Percentiles rank a stretch among this genome's conserved stretches.
phyloP scores from a whole-genome alignment of 30 jellyfish, hydroid and myxozoan species.

The Nemopilema nomurai region DNA sequence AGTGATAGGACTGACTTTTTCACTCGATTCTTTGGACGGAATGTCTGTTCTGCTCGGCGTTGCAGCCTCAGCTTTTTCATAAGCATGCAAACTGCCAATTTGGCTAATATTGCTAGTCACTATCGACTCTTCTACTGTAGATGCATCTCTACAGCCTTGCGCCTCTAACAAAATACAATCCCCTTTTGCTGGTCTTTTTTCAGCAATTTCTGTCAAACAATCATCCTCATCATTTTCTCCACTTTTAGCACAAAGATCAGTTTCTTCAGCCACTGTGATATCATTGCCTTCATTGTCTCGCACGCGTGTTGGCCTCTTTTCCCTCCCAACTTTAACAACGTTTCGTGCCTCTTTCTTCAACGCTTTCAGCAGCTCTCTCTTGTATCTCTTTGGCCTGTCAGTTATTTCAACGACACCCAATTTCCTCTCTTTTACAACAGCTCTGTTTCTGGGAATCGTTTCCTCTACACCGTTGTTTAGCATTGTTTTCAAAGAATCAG shows the following conservation, averaged over 20 bases:
- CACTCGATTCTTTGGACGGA: too few species aligned
- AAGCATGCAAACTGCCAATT: neutral
- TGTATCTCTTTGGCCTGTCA: constrained; percentile 1
- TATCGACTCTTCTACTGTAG: too few species aligned
- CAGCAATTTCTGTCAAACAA: neutral
- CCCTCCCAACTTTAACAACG: too few species aligned
- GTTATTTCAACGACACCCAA: neutral
- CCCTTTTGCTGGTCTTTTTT: neutral
- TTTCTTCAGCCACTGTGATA: too few species aligned
- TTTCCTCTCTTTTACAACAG: neutral
- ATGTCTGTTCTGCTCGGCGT: too few species aligned
- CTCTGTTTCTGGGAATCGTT: too few species aligned
- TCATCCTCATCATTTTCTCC: neutral
- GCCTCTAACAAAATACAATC: neutral
- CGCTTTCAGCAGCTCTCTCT: neutral
- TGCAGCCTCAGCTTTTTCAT: too few species aligned
- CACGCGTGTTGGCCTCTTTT: too few species aligned
- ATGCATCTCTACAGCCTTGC: neutral
- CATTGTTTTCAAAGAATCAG: neutral
- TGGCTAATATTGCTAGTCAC: too few species aligned
- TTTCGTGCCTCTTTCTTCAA: neutral
- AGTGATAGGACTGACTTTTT: too few species aligned
- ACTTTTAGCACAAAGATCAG: too few species aligned
- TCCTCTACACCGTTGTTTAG: neutral
- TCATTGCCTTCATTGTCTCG: too few species aligned